Evolutionary conservation across 2,797 vertebrate species (phyloP).

Genomic region (Luscinia megarhynchos): DNA sequence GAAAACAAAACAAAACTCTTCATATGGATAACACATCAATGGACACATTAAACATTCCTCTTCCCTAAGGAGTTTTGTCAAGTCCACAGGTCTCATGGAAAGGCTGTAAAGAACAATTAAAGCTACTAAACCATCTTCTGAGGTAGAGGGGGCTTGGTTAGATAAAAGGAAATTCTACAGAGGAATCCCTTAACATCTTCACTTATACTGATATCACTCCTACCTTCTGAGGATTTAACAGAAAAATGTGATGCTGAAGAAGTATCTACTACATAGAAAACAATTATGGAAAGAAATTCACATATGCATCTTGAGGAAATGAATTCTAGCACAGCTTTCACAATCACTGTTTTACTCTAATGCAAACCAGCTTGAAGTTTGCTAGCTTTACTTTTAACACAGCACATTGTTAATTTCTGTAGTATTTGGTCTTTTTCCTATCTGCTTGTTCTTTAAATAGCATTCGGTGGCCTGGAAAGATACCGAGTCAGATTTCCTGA

Average conservation of each 20-base stretch:
- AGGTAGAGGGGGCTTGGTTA: neutral
- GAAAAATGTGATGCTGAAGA: neutral
- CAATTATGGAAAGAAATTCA: neutral
- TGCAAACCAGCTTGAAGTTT: neutral
- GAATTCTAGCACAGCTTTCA: neutral
- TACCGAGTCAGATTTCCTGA: conserved; percentile 54
- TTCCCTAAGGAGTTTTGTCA: neutral
- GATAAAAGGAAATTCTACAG: neutral
- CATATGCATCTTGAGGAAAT: neutral
- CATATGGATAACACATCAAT: neutral
- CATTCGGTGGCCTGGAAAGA: conserved; percentile 19
- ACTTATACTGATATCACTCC: neutral
- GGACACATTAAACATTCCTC: neutral
- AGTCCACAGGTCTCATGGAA: neutral
- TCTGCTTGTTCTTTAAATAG: conserved; percentile 52
- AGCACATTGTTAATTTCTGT: neutral
- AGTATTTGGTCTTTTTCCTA: neutral
- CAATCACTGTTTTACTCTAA: neutral
- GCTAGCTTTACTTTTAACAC: neutral
- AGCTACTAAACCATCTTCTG: neutral
- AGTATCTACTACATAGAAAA: neutral
- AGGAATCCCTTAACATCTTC: neutral
- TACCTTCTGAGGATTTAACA: neutral
- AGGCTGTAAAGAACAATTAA: neutral
- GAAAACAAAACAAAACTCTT: neutral